Base-by-base conservation (phyloP, 2,113 vertebrate species). In the Ibidorhyncha struthersii region DNA sequence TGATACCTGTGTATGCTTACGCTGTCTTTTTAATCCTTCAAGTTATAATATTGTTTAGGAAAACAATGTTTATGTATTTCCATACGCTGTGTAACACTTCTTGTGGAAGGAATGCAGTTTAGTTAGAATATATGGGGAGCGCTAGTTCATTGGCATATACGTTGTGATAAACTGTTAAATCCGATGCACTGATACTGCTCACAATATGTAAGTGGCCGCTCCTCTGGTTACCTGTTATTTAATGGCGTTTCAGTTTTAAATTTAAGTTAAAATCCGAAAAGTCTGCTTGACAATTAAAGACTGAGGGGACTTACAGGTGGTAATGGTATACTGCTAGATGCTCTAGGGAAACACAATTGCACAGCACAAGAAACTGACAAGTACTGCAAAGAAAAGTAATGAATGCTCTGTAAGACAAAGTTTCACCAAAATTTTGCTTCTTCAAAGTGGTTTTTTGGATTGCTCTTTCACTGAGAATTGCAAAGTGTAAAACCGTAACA, bases 161-260 rank as follows among this genome's bases (percentile, higher is more conserved):
- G 32, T 18, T 55, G n/a, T 65, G 34, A 8, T 52, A 52, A 66
- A 45, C 14, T 32, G 5, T 62, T 84, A 29, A 47, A 25, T 79
- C 23, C 22, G 23, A n/a, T 40, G 23, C 29, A 12, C 6, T 3
- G 14, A 2, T 72, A 19, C 8, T 14, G 32, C 20, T 65, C 50
- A 6, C 29, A 18, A 6, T 29, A 21, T 20, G 1, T 14, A 59
- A n/a, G 11, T 25, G 26, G 23, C 12, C 0, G 0, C 40, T 82
- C 25, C 16, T 70, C 53, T 81, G n/a, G 7, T 32, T 85, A 11
- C n/a, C 14, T 80, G 26, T 55, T 82, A 34, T 8, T 81, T 82
- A 20, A 38, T 41, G 34, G 8, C 15, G n/a, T 90, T 92, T 91
- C 22, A 12, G 15, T 69, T 85, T 59, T 26, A 50, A 63, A 29